Base-by-base conservation (phyloP, 2,797 vertebrate genomes). In the Phyllotis vaccarum region DNA sequence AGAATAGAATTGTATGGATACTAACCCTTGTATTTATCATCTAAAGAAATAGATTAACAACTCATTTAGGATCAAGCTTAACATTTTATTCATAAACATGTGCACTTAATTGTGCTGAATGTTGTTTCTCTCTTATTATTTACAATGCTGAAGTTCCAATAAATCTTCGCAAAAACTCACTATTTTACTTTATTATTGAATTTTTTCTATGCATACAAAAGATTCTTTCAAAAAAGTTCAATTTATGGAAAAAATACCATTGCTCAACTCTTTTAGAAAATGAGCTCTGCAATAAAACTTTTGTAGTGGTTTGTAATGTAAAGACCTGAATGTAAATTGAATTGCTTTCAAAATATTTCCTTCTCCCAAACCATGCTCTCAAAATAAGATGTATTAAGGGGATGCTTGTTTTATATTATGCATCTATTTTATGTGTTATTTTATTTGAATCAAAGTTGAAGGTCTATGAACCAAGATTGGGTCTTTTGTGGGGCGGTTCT, bases 381-480 rank as follows among this genome's bases (percentile, higher is more conserved):
- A 87, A 92, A 83, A 10, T 98, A 98, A 98, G 96, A 98, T 97
- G 98, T 98, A 98, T 98, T 98, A 98, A 98, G 98, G 98, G 98
- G 98, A 95, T 98, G 98, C 98, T 98, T 96, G 97, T 27, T 56
- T 54, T 74, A 40, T 56, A 72, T 3, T 96, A 82, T 68, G 8
- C 12, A n/a, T 72, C 96, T 56, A 97, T 98, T 98, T 98, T 98
- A 97, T 98, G 98, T n/a, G 97, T 97, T 98, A 97, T 98, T 98
- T 98, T 95, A 98, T 9, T 80, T 95, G 97, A 98, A 98, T 98
- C 97, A 96, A 97, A 93, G 94, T 96, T 96, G 93, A 97, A 92
- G 95, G 95, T 97, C 92, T 99, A 99, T 93, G 99, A 99, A 97
- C 99, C 99, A 94, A 99, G 98, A 86, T 99, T 99, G 97, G 99